These are phyloP conservation scores for Acanthochromis polyacanthus DNA, from an alignment of 2,113 vertebrate species.

Conservation along the genomic window DNA sequence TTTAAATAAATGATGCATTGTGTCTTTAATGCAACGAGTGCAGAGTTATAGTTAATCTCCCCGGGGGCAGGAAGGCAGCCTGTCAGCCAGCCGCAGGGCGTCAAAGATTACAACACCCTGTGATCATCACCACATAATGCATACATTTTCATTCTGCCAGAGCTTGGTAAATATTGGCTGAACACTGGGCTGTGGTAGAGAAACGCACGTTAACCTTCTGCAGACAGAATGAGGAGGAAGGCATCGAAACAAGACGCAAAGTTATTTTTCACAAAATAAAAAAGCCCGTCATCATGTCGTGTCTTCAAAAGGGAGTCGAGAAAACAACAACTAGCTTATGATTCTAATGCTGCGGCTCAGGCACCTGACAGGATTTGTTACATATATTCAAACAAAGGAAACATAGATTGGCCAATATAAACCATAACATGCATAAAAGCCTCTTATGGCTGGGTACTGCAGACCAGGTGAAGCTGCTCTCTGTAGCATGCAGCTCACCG, in stretches of 20 bases:
- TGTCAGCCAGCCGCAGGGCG: conserved; percentile 68
- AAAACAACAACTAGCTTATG: conserved; percentile 4
- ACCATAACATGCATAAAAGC: conserved; percentile 25
- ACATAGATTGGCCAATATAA: conserved; percentile 20
- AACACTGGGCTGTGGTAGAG: conserved; percentile 7
- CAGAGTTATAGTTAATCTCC: conserved; percentile 50
- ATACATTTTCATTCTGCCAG: conserved; percentile 70
- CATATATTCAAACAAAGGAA: conserved; percentile 15
- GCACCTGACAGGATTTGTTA: conserved; percentile 14
- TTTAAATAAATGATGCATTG: conserved; percentile 41
- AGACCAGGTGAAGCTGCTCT: conserved; percentile 66
- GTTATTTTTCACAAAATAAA: not conserved
- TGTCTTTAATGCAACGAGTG: conserved; percentile 45
- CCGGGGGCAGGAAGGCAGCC: conserved; percentile 49
- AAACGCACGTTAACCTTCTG: not conserved
- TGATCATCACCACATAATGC: conserved; percentile 74
- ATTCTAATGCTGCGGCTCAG: conserved; percentile 20
- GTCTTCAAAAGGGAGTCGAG: conserved; percentile 2
- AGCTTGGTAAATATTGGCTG: conserved; percentile 53
- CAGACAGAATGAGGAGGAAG: not conserved
- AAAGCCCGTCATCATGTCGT: not conserved
- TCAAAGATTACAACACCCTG: conserved; percentile 73
- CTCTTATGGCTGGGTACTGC: conserved; percentile 46
- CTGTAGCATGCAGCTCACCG: conserved; percentile 8
- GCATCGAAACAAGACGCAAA: not conserved